These are phyloP conservation scores for Meloidogyne hapla DNA, from an alignment of 1,140 invertebrate species.

Conservation along the genomic window DNA sequence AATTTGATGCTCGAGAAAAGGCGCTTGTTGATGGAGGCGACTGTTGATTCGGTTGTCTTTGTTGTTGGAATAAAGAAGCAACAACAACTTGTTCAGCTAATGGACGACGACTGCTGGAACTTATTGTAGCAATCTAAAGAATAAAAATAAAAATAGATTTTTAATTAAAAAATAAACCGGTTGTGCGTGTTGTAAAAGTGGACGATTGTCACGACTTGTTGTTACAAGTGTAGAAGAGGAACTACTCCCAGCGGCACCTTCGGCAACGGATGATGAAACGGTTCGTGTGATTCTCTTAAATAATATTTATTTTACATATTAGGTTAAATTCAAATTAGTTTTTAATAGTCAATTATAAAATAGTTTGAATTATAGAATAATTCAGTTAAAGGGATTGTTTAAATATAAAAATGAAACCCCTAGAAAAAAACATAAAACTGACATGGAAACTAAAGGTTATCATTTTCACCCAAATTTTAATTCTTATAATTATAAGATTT, in stretches of 20 bases:
- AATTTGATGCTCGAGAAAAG: conserved; percentile 11
- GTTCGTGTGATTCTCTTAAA: not conserved
- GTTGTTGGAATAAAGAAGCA: conserved; percentile 8
- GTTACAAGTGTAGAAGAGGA: not conserved
- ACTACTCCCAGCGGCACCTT: not conserved
- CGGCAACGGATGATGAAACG: not conserved
- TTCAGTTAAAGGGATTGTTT: no score
- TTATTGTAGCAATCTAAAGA: conserved; percentile 41
- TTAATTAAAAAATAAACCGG: conserved; percentile 25
- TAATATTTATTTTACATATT: not conserved
- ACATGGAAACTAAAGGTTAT: no score
- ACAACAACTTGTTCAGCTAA: conserved; percentile 1
- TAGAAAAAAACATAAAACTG: no score
- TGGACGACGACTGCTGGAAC: conserved; percentile 9
- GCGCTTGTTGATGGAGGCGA: conserved; percentile 2
- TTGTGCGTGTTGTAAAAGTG: conserved; percentile 38
- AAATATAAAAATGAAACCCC: no score
- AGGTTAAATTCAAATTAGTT: no score
- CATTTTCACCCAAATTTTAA: no score
- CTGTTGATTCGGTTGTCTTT: not conserved
- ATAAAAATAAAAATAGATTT: conserved; percentile 4
- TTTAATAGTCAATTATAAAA: no score
- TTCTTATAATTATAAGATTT: no score
- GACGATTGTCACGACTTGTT: conserved; percentile 35
- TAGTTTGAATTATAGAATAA: no score